Evolutionary conservation across 2,113 vertebrate species (phyloP).

Genomic region (Dipodomys ordii): DNA sequence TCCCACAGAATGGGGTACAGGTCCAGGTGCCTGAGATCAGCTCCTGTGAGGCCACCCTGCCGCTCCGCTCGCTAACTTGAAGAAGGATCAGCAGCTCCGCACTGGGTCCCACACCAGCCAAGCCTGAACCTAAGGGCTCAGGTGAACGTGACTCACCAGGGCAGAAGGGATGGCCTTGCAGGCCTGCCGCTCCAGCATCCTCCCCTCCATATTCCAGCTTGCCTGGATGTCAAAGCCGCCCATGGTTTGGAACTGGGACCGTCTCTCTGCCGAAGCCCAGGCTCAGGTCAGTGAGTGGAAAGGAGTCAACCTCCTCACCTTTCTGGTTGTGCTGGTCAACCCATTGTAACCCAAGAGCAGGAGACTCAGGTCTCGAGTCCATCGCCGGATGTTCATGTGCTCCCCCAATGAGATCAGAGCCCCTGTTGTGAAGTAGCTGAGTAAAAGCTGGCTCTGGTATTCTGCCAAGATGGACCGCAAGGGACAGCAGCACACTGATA

Average conservation of each 20-base stretch:
- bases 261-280: background rate
- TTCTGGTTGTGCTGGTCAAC: too few relatives aligned
- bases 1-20: background rate
- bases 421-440: background rate
- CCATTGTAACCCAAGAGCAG: background rate
- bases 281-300: background rate
- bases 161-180: too few relatives aligned
- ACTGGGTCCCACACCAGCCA: background rate
- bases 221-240: background rate
- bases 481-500: background rate
- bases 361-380: background rate
- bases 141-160: too few relatives aligned
- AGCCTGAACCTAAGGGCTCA: accelerated
- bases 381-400: accelerated
- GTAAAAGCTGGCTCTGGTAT: background rate
- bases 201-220: background rate
- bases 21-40: background rate
- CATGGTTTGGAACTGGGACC: background rate
- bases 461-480: background rate
- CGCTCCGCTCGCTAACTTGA: slow-evolving; percentile 48
- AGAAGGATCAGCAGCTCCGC: background rate
- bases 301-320: background rate
- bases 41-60: slow-evolving; percentile 1
- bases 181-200: too few relatives aligned
- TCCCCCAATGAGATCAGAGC: background rate